A percentile compares a stretch with the other conserved stretches of the same genome.
These are phyloP conservation scores for Leucophora obtusa DNA, from an alignment of 2,888 invertebrate genomes.

Conservation along the genomic window DNA sequence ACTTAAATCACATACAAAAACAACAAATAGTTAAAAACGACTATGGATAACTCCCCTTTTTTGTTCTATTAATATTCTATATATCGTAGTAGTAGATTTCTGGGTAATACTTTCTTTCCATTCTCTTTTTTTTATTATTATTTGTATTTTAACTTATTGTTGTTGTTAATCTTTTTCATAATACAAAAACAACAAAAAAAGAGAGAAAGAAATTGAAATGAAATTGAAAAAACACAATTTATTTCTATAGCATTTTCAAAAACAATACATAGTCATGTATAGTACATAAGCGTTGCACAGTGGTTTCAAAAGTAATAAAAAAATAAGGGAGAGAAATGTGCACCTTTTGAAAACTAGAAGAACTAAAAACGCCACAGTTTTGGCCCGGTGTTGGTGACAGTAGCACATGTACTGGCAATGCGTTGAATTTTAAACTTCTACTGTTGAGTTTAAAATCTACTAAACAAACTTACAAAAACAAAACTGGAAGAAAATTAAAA, in stretches of 20 bases:
- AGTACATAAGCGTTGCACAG: too few species aligned
- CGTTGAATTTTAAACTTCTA: too few species aligned
- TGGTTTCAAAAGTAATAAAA: too few species aligned
- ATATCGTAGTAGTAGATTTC: background rate
- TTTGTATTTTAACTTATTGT: conserved; percentile 1
- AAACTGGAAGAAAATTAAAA: too few species aligned
- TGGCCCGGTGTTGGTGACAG: too few species aligned
- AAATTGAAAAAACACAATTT: conserved; percentile 35
- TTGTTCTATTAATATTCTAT: background rate
- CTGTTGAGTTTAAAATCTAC: too few species aligned
- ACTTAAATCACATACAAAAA: conserved; percentile 49
- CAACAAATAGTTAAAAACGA: background rate
- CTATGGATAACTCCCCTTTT: conserved; percentile 7
- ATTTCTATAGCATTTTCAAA: conserved; percentile 40
- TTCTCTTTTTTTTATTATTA: background rate
- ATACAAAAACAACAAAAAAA: conserved; percentile 10
- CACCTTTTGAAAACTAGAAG: too few species aligned
- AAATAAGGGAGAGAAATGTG: too few species aligned
- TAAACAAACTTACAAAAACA: too few species aligned
- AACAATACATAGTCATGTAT: conserved; percentile 12
- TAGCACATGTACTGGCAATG: too few species aligned
- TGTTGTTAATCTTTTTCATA: conserved; percentile 15
- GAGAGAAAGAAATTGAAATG: conserved; percentile 21
- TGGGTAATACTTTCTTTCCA: conserved; percentile 1
- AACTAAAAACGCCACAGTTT: too few species aligned